Percentiles rank a stretch among this genome's conserved stretches.
phyloP scores from a whole-genome alignment of 2,113 vertebrate species.

The Ovibos moschatus region DNA sequence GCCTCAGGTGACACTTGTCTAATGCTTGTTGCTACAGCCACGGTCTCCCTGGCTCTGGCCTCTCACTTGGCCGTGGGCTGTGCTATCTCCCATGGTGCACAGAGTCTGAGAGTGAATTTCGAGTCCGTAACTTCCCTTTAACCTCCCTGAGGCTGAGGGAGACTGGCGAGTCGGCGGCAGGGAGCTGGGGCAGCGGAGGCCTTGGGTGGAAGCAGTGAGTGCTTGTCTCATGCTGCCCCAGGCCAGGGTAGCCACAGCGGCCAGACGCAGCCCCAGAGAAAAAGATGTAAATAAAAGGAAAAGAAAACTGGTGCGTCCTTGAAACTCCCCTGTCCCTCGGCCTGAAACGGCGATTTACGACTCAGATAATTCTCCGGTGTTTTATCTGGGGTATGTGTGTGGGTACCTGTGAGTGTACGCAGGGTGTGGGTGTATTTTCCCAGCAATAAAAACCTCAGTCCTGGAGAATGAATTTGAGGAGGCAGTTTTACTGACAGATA shows the following conservation, averaged over 20 bases:
- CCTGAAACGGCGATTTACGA: constrained; percentile 55
- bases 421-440: constrained; percentile 63
- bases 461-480: constrained; percentile 72
- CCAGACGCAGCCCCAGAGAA: neutral
- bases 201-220: accelerated
- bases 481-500: constrained; percentile 70
- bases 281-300: neutral
- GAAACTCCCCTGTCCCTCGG: constrained; percentile 35
- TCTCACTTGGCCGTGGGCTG: accelerated
- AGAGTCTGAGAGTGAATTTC: neutral
- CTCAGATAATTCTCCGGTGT: constrained; percentile 19
- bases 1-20: neutral
- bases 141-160: neutral
- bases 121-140: accelerated
- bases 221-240: accelerated
- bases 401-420: accelerated
- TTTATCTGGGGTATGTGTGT: constrained; percentile 53
- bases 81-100: accelerated
- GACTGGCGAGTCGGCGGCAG: accelerated
- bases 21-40: neutral
- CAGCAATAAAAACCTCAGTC: constrained; percentile 76
- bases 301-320: constrained; percentile 53
- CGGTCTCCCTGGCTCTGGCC: accelerated
- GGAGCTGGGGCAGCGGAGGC: accelerated
- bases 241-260: neutral